Percentiles rank a stretch among this genome's conserved stretches.
Conservation (phyloP, 2,888 invertebrate species). For the Hydropsyche betteni region DNA sequence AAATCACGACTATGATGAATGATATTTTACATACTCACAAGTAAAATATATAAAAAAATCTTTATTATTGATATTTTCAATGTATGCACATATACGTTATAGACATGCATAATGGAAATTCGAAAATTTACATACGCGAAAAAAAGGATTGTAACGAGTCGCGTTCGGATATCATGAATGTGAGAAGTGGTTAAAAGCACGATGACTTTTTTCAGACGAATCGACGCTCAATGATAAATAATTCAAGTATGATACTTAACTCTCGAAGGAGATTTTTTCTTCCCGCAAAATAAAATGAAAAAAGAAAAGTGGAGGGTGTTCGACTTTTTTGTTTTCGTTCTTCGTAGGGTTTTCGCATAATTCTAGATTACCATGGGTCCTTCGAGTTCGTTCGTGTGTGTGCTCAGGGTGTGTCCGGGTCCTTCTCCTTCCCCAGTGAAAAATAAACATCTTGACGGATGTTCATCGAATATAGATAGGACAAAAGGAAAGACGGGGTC, state of each 20-base stretch:
- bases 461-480: conserved; percentile 33
- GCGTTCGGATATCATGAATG: neutral
- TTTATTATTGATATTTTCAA: neutral
- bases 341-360: conserved; percentile 21
- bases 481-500: conserved; percentile 18
- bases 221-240: conserved; percentile 24
- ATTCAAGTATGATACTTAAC: conserved; percentile 26
- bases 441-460: conserved; percentile 33
- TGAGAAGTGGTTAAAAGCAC: neutral
- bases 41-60: conserved; percentile 10
- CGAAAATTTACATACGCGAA: no score
- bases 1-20: conserved; percentile 42
- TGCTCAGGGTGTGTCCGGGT: conserved; percentile 13
- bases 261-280: conserved; percentile 23
- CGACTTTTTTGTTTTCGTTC: conserved; percentile 18
- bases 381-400: conserved; percentile 11
- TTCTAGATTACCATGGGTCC: conserved; percentile 27
- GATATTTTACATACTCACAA: neutral
- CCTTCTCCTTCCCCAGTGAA: conserved; percentile 18
- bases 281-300: neutral
- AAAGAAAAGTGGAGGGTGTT: neutral
- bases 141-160: no score
- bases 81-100: no score
- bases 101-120: no score
- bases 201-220: conserved; percentile 15